Evolutionary conservation across 2,888 invertebrate species (phyloP), one percentile per base, ranked within the genome.

Genomic region (Pachycephus smyrnensis): DNA sequence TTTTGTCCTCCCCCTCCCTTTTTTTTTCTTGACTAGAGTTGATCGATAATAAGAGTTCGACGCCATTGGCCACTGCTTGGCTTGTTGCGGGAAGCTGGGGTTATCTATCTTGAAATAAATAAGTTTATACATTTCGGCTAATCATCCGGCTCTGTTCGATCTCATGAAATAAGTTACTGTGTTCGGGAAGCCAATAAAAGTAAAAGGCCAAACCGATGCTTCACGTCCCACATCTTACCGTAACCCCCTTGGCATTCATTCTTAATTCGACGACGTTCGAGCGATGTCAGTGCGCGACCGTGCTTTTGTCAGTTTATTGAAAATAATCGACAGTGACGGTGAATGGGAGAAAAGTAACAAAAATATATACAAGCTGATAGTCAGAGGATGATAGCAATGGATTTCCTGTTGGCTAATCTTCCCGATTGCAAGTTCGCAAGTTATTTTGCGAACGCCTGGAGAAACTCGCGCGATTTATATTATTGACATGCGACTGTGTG

Each of bases 61-160:
- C 85, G 87, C 86, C 87, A 82, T 75, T 87, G 85, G 76, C 9
- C 76, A 36, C 77, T 12, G 74, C 55, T 69, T 73, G 80, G 77
- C 75, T 80, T 82, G 83, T 88, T 83, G 79, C 85, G 86, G 86
- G 86, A 88, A 89, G 86, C 86, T 86, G 86, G 84, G 89, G 88
- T 90, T 90, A 90, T 90, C 89, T 87, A 87, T 85, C 87, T 84
- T 84, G 84, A 85, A 90, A 90, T 88, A 89, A 90, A 89, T 88
- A 89, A 88, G 86, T 89, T 85, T 82, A 88, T 87, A 83, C 84
- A 86, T 89, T 90, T 90, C 87, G 89, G 88, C 87, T 89, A 90
- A 90, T 90, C 90, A 84, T 78, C 82, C 81, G 83, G 81, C 80
- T 83, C 80, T 80, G 86, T 87, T 88, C 86, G 85, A 88, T 87